A percentile compares a stretch with the other conserved stretches of the same genome.
These are phyloP conservation scores for Crotophaga sulcirostris DNA, from an alignment of 2,113 vertebrate species.

Conservation along the genomic window DNA sequence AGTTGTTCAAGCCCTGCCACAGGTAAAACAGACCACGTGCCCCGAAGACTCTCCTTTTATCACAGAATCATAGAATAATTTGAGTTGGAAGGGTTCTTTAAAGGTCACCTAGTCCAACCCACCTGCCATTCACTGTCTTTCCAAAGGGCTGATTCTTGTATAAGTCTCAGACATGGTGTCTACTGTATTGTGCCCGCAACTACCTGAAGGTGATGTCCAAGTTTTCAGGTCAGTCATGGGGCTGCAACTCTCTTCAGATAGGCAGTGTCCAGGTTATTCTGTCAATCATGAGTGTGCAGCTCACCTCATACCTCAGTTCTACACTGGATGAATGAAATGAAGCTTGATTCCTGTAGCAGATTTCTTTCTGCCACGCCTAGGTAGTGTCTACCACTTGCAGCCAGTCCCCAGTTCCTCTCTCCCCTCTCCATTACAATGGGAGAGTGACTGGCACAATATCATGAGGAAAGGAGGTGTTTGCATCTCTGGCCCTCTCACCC, in stretches of 20 bases:
- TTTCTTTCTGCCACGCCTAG: background rate
- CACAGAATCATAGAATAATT: no score
- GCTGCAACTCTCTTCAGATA: background rate
- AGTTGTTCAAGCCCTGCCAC: constrained; percentile 87
- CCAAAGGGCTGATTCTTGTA: background rate
- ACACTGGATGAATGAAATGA: background rate
- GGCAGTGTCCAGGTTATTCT: background rate
- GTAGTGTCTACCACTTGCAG: background rate
- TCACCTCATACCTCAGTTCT: background rate
- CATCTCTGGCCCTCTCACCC: background rate
- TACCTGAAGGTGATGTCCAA: background rate
- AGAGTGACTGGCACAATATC: background rate
- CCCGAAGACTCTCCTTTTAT: background rate
- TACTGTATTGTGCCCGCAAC: background rate
- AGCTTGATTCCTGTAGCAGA: background rate
- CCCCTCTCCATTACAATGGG: background rate
- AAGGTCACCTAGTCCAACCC: background rate
- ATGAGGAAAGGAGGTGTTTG: background rate
- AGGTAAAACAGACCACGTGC: constrained; percentile 74
- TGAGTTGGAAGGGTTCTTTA: background rate
- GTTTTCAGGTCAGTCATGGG: background rate
- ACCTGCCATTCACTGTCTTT: background rate
- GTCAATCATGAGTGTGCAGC: background rate
- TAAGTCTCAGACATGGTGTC: background rate
- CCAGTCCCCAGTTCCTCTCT: background rate